Base-by-base conservation (phyloP, 2,113 vertebrate species). In the Amblyopsis rosae region DNA sequence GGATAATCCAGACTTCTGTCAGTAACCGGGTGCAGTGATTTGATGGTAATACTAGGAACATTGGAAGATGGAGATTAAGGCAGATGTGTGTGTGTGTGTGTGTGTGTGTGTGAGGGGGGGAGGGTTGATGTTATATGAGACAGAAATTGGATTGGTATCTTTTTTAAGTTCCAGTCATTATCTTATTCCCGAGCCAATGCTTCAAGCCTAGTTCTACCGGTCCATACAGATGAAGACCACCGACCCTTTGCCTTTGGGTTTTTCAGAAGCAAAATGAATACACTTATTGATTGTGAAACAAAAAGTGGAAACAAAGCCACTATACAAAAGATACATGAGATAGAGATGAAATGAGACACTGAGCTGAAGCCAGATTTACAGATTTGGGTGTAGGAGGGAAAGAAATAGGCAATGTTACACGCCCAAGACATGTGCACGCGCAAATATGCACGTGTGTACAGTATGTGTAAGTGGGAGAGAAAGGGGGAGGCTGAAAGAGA, bases 351-450 rank as follows among this genome's bases (percentile, higher is more conserved):
- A 11, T 75, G 45, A 70, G 12, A 50, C 49, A 77, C 50, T 80
- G 33, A 62, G 46, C 19, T 65, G 46, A 62, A 57, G 72, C 55
- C 75, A 65, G 64, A 75, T 78, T 65, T 76, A 35, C 69, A 79
- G 72, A 81, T 76, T 73, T 79, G 68, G 62, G 79, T 71, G 79
- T 79, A 41, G 75, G 70, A 70, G 73, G 60, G 13, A 73, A 58
- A 65, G 67, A 73, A 62, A 70, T 69, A 78, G 77, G 64, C 62
- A 32, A 9, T 58, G n/a, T 51, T 11, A 51, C 49, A 51, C 4
- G 11, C 49, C 12, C 13, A 15, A 6, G 16, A 75, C 35, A 60
- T 62, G 77, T 72, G 65, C 59, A 49, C 15, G 59, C 35, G 55
- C 72, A 41, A 59, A 67, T 70, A 62, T 75, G 11, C 49, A 12